Percentiles rank a stretch among this genome's conserved stretches.
These are phyloP conservation scores for Rosalia funebris DNA, from an alignment of 2,888 invertebrate species.

Conservation along the genomic window DNA sequence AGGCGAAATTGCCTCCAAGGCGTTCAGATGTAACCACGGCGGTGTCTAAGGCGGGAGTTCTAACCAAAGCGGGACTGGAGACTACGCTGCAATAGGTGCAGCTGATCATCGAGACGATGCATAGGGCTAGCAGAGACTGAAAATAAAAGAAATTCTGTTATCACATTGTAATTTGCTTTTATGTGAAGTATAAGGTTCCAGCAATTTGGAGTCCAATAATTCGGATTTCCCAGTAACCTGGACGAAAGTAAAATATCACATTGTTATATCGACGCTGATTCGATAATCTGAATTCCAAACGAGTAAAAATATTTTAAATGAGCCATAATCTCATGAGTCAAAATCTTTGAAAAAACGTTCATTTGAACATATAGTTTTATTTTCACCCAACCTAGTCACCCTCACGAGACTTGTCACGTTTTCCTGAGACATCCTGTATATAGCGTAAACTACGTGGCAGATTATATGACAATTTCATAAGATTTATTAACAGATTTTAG, in stretches of 20 bases:
- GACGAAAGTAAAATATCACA: background rate
- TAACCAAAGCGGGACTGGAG: slow-evolving; percentile 55
- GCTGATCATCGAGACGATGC: slow-evolving; percentile 58
- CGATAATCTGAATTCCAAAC: background rate
- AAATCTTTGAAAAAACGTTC: too few species aligned
- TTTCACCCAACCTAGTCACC: too few species aligned
- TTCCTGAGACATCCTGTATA: too few species aligned
- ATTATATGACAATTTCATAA: too few species aligned
- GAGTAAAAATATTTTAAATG: too few species aligned
- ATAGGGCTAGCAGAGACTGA: slow-evolving; percentile 34
- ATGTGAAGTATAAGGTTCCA: background rate
- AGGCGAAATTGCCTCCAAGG: slow-evolving; percentile 68
- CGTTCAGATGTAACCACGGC: slow-evolving; percentile 67
- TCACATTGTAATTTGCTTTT: background rate
- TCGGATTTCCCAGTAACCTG: background rate
- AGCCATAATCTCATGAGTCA: too few species aligned
- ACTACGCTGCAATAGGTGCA: slow-evolving; percentile 43
- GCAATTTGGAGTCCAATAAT: background rate
- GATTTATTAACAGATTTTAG: too few species aligned
- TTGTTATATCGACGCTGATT: background rate
- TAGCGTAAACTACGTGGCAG: too few species aligned
- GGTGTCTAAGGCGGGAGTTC: slow-evolving; percentile 66
- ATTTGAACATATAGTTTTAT: too few species aligned
- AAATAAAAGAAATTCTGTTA: slow-evolving; percentile 10
- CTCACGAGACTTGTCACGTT: too few species aligned